Percentiles rank a stretch among this genome's conserved stretches.
These are phyloP conservation scores for Buathra laborator DNA, from an alignment of 2,888 invertebrate genomes.

Conservation along the genomic window DNA sequence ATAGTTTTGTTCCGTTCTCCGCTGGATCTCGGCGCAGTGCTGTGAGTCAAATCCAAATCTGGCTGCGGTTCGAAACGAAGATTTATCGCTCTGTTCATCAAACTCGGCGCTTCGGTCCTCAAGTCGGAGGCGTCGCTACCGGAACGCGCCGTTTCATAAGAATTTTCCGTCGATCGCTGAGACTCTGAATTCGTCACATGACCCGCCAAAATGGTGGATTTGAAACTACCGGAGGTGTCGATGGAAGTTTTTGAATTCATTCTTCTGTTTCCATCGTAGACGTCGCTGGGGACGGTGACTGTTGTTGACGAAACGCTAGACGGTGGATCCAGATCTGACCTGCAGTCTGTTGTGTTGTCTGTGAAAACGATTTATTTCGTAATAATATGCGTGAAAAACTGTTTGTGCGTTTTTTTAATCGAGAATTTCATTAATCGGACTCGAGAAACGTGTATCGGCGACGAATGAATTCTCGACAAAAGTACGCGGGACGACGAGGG, in stretches of 20 bases:
- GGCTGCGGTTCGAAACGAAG: conserved; percentile 34
- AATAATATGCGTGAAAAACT: not conserved
- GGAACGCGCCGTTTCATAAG: conserved; percentile 54
- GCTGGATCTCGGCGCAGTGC: conserved; percentile 5
- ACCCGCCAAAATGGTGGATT: conserved; percentile 64
- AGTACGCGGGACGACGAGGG: conserved; percentile 15
- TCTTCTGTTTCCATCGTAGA: not conserved
- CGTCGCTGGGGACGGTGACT: not conserved
- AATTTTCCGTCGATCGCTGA: conserved; percentile 52
- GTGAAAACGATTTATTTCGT: conserved; percentile 1
- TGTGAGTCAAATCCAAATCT: conserved; percentile 48
- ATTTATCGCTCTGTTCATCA: conserved; percentile 58
- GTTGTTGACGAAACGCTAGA: not conserved
- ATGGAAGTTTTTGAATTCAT: not conserved
- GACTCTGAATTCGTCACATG: conserved; percentile 29
- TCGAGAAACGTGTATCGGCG: too few relatives aligned
- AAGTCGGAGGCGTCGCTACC: conserved; percentile 13
- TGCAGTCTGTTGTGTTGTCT: conserved; percentile 50
- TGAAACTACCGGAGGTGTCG: conserved; percentile 50
- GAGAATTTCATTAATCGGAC: not conserved
- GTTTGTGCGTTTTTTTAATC: not conserved
- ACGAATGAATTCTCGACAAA: conserved; percentile 5
- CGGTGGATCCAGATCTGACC: conserved; percentile 31
- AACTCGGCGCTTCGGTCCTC: conserved; percentile 50
- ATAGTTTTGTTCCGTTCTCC: conserved; percentile 47